Base-by-base conservation (phyloP, 2,113 vertebrate genomes). In the Malurus melanocephalus region DNA sequence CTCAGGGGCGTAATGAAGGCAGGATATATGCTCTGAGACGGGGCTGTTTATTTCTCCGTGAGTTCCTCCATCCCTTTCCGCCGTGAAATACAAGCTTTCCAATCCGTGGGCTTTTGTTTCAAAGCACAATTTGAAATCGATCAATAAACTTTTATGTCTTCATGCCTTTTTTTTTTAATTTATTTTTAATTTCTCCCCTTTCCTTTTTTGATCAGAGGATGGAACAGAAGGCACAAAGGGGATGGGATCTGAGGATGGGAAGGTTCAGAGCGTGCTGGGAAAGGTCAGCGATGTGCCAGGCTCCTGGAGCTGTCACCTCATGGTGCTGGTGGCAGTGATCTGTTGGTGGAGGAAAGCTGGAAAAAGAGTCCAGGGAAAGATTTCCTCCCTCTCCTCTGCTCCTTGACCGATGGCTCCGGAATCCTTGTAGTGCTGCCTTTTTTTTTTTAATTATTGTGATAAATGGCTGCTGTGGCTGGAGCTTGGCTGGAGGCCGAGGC, bases 1-100 rank as follows among this genome's bases (percentile, higher is more conserved):
- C 95, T 93, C 81, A 27, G 95, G 89, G 93, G 95, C 91, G 22
- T 97, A 96, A 97, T 97, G 95, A 97, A 97, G 95, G 93, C 90
- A 90, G 89, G 97, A 96, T 96, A 94, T 32, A 74, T 28, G 71
- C 95, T 94, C 62, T 18, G 93, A 87, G 89, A 80, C 3, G 76
- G 85, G 92, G 85, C 74, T 88, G 92, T 95, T 97, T 95, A 60
- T 95, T 96, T 88, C 55, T 11, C 3, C 5, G 14, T 71, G 86
- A 27, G 80, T 15, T 89, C 92, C 62, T 13, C 88, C 72, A 48
- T 16, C 66, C 68, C 69, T 81, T 64, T 43, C 76, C 74, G 33
- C 14, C 6, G 19, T 72, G 61, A 91, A 80, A 87, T 72, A 81
- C 59, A 43, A 17, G 7, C 42, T 75, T 75, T 93, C 84, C 73